phyloP scores from a whole-genome alignment of 2,113 vertebrate genomes.

The Muntiacus muntjak region DNA sequence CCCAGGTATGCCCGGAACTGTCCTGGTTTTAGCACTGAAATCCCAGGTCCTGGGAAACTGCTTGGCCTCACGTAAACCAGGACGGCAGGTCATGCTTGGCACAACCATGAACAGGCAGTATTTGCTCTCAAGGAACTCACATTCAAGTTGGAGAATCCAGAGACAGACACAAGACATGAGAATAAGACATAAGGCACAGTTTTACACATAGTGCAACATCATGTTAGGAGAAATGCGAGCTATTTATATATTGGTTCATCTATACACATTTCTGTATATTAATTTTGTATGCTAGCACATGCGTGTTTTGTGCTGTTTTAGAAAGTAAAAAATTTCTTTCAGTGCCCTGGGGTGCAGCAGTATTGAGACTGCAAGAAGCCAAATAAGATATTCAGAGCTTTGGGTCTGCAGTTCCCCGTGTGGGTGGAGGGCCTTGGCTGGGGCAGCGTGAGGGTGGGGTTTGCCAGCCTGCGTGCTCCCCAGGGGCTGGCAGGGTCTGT shows the following conservation, averaged over 20 bases:
- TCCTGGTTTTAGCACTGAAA: neutral
- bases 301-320: neutral
- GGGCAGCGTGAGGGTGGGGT: accelerated
- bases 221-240: neutral
- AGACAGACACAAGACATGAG: neutral
- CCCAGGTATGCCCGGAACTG: neutral
- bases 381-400: neutral
- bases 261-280: neutral
- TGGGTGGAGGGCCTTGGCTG: neutral
- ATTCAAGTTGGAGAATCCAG: neutral
- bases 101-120: neutral
- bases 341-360: neutral
- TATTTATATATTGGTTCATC: neutral
- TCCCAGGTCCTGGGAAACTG: neutral
- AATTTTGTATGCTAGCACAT: neutral
- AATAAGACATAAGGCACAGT: neutral
- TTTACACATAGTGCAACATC: neutral
- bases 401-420: neutral
- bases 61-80: neutral
- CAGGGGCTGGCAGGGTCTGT: accelerated
- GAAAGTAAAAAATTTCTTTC: neutral
- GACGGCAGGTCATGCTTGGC: accelerated
- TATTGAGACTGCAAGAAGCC: neutral
- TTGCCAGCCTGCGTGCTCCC: accelerated
- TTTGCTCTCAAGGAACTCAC: neutral